Evolutionary conservation across 2,113 vertebrate genomes (phyloP).

Genomic region (Salvelinus namaycush): DNA sequence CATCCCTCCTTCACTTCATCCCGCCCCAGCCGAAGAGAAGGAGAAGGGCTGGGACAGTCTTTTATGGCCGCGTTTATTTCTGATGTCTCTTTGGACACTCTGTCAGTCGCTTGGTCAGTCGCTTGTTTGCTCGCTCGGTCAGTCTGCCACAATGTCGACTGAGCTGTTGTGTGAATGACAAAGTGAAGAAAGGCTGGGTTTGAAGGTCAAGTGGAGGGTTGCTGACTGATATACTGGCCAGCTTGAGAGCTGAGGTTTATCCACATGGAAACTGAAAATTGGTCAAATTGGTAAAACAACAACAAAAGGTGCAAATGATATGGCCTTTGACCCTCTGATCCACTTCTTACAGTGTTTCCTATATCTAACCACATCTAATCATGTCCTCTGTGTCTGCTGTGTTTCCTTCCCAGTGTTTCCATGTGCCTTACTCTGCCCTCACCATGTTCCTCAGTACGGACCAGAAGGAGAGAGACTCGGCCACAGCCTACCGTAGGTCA

Average conservation of each 20-base stretch:
- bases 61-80: slow-evolving; percentile 67
- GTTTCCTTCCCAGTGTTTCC: slow-evolving; percentile 80
- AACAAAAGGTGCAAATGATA: too few species aligned
- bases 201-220: slow-evolving; percentile 15
- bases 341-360: not conserved
- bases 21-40: slow-evolving; percentile 20
- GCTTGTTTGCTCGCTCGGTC: slow-evolving; percentile 19
- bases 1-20: too few species aligned
- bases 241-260: slow-evolving; percentile 45
- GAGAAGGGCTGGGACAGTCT: slow-evolving; percentile 22
- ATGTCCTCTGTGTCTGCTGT: not conserved
- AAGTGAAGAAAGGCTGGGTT: slow-evolving; percentile 56
- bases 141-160: slow-evolving; percentile 65
- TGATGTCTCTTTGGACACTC: slow-evolving; percentile 32
- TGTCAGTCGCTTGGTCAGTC: slow-evolving; percentile 22
- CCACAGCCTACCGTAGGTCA: slow-evolving; percentile 90
- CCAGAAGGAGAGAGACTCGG: slow-evolving; percentile 90
- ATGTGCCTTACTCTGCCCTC: slow-evolving; percentile 94
- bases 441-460: slow-evolving; percentile 94
- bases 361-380: slow-evolving; percentile 15
- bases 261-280: not conserved
- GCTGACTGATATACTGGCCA: not conserved
- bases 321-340: too few species aligned
- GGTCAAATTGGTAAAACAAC: too few species aligned
- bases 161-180: slow-evolving; percentile 73